These are phyloP conservation scores for Zygaena filipendulae DNA, from an alignment of 2,888 invertebrate species.

Conservation along the genomic window DNA sequence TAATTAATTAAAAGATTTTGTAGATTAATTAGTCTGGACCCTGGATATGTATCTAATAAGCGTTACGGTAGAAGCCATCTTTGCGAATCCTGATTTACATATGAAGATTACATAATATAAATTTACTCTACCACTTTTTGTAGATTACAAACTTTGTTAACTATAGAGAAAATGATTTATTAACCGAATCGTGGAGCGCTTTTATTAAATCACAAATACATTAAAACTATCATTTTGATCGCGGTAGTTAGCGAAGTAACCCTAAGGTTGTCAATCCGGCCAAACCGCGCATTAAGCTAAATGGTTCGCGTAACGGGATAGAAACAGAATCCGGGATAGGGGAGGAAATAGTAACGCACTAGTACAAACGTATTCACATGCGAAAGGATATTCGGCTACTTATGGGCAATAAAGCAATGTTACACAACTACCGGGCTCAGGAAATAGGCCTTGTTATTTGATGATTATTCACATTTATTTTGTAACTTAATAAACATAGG, in stretches of 20 bases:
- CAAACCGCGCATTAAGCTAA: constrained; percentile 64
- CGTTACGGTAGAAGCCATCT: too few species aligned
- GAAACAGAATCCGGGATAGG: constrained; percentile 26
- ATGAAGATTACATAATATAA: too few species aligned
- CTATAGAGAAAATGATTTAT: too few species aligned
- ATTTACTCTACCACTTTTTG: too few species aligned
- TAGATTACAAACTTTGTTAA: too few species aligned
- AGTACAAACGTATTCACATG: constrained; percentile 28
- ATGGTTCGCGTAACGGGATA: constrained; percentile 57
- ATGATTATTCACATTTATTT: constrained; percentile 21
- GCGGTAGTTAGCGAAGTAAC: constrained; percentile 23
- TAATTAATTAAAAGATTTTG: constrained; percentile 46
- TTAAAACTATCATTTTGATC: constrained; percentile 45
- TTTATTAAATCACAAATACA: constrained; percentile 39
- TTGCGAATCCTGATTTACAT: too few species aligned
- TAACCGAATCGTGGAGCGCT: too few species aligned
- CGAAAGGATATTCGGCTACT: constrained; percentile 35
- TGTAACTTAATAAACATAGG: constrained; percentile 11
- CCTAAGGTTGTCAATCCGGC: constrained; percentile 48
- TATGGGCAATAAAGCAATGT: constrained; percentile 62
- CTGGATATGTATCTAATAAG: too few species aligned
- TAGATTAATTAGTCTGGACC: constrained; percentile 1
- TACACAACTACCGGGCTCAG: constrained; percentile 27
- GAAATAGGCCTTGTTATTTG: constrained; percentile 51
- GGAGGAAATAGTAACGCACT: constrained; percentile 51